These are phyloP conservation scores for Coluber constrictor DNA, from an alignment of 2,797 vertebrate genomes.

Conservation along the genomic window DNA sequence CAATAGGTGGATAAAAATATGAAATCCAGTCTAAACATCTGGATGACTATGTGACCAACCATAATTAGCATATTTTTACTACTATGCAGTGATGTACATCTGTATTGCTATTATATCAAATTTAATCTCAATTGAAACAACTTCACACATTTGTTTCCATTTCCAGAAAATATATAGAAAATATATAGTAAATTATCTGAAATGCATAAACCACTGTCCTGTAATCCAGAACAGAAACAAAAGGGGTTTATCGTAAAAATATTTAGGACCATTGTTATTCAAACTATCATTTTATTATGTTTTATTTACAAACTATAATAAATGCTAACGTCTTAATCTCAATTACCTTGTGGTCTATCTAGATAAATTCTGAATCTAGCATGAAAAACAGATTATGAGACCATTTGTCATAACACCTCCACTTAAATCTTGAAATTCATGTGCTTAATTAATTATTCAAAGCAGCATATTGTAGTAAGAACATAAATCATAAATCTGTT, in stretches of 20 bases:
- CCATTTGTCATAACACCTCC: not conserved
- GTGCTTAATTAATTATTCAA: not conserved
- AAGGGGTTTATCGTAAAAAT: not conserved
- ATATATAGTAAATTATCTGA: not conserved
- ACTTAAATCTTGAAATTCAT: not conserved
- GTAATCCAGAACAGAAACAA: not conserved
- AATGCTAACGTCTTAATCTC: not conserved
- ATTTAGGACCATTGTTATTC: not conserved
- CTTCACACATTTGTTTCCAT: not conserved
- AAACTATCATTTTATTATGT: not conserved
- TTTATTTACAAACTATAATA: not conserved
- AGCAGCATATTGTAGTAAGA: not conserved
- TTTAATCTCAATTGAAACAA: not conserved
- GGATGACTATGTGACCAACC: not conserved
- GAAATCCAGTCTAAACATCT: not conserved
- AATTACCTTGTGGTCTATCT: not conserved
- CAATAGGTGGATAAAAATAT: not conserved
- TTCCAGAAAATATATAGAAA: not conserved
- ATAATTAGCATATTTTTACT: constrained; percentile 26
- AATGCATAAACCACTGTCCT: not conserved
- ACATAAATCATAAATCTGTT: not conserved
- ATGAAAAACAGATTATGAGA: not conserved
- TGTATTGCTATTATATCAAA: not conserved
- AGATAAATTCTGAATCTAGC: not conserved
- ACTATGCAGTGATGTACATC: not conserved